Base-by-base conservation (phyloP, 2,113 vertebrate species). In the Pogona vitticeps region DNA sequence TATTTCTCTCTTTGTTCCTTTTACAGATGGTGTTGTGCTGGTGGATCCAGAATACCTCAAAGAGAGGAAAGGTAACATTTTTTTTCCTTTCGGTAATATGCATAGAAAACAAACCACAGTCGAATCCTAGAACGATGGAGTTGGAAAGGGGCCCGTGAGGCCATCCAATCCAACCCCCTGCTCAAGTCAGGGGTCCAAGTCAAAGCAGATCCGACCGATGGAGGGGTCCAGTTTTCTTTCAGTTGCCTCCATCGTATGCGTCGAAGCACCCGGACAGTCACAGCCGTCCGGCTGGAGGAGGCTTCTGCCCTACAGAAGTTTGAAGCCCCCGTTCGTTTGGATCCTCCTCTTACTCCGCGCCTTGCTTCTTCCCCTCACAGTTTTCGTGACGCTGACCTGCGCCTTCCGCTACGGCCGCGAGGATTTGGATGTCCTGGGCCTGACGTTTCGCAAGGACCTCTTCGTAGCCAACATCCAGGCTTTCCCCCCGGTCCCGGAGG, bases 341-440 rank as follows among this genome's bases (percentile, higher is more conserved):
- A 21, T n/a, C 31, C 3, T 15, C 59, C 58, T 40, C 52, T 56
- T 1, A 3, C 36, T n/a, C 3, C 3, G 23, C 2, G 12, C 31
- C 2, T 33, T 36, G 21, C 31, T 2, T 65, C 84, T 67, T 88
- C 80, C 13, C 1, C 18, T 40, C 73, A 59, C 90, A 99, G 98
- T 99, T 33, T 99, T 98, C 0, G 98, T 99, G 88, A 99, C 98
- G 0, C 81, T 99, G 96, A 99, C 98, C 20, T 99, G 98, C 75
- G 98, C 98, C 5, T 99, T 99, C 94, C 98, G 98, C 56, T 99
- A 99, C 0, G 98, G 98, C 52, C 98, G 98, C 0, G 98, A 99
- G 94, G 98, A 99, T 90, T 90, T 99, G 95, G 98, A 99, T 1
- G 98, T 99, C 80, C 95, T 99, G 82, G 98, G 98, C 1, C 86